Conservation (phyloP, 2,797 vertebrate genomes). For the Poeciliopsis gracilis region DNA sequence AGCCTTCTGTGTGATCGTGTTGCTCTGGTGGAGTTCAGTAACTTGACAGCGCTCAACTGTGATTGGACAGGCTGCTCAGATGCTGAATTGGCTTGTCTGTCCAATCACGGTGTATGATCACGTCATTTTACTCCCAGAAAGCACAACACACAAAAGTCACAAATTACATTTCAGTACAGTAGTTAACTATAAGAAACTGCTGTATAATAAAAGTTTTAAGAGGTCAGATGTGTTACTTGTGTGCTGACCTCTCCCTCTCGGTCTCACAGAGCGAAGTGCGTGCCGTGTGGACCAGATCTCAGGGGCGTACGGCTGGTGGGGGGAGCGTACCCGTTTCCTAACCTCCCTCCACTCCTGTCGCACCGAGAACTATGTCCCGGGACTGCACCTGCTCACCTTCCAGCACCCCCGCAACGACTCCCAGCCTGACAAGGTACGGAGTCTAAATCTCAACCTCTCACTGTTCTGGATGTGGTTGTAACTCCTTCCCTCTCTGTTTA, state of each 20-base stretch:
- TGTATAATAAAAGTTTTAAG: conserved; percentile 56
- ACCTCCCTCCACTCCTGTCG: conserved; percentile 89
- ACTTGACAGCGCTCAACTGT: conserved; percentile 41
- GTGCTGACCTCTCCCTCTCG: conserved; percentile 79
- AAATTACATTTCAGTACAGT: conserved; percentile 47
- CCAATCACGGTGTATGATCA: conserved; percentile 35
- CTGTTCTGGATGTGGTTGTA: conserved; percentile 59
- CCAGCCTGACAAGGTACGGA: conserved; percentile 93
- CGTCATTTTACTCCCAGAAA: conserved; percentile 46
- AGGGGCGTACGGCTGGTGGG: conserved; percentile 95
- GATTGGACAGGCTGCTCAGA: conserved; percentile 56
- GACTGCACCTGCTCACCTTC: conserved; percentile 94
- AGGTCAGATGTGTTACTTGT: conserved; percentile 73
- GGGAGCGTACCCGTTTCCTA: conserved; percentile 89
- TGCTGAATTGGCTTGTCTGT: conserved; percentile 42
- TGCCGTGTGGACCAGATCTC: conserved; percentile 95
- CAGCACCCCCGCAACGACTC: conserved; percentile 93
- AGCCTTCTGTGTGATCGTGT: conserved; percentile 48
- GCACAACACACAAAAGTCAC: conserved; percentile 48
- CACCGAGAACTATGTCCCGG: conserved; percentile 91
- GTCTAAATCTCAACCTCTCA: conserved; percentile 62
- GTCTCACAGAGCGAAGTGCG: conserved; percentile 85
- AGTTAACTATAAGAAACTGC: conserved; percentile 45
- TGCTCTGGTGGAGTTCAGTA: conserved; percentile 49
- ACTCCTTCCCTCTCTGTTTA: conserved; percentile 47